Evolutionary conservation across 2,888 invertebrate species (phyloP), one percentile per base, ranked within the genome.

Genomic region (Schrankia costaestrigalis): DNA sequence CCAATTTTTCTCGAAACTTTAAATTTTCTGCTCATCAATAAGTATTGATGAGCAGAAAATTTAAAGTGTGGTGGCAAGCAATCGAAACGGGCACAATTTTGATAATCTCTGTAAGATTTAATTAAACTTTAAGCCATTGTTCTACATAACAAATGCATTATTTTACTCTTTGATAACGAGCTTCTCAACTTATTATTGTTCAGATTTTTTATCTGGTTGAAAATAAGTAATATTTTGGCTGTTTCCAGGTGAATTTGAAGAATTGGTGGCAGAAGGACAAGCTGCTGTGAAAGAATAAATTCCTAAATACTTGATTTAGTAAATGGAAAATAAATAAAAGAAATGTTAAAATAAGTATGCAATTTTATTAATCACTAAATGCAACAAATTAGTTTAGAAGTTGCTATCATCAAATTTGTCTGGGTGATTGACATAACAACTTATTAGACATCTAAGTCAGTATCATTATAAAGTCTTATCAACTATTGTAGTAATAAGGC

Each of bases 331-430:
- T 6, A 63, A 63, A 72, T 75, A 69, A 46, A 64, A 54, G 35
- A 39, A 40, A 50, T 32, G 59, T 34, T 67, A 82, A 86, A 85
- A 85, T 86, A 86, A 71, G 85, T 86, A 87, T 87, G 86, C 84
- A 86, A 85, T 84, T 86, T 85, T 82, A 84, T 84, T 85, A 78
- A 70, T 83, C 80, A 79, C 86, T 86, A 87, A 86, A 86, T 87
- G 87, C 86, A 87, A 86, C 86, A 85, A 81, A 85, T 84, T 79
- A 85, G 74, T 78, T 80, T 76, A 77, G 62, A 62, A 76, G 81
- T 82, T 80, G 82, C 66, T 74, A 75, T 69, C 62, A 73, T 78
- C 76, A 74, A 75, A 67, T 70, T 70, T 56, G 63, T 65, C 57
- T 64, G 65, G 66, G 71, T 74, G 71, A 71, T 68, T 71, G 74